Evolutionary conservation across 2,888 invertebrate species (phyloP).

Genomic region (Galerucella pusilla): DNA sequence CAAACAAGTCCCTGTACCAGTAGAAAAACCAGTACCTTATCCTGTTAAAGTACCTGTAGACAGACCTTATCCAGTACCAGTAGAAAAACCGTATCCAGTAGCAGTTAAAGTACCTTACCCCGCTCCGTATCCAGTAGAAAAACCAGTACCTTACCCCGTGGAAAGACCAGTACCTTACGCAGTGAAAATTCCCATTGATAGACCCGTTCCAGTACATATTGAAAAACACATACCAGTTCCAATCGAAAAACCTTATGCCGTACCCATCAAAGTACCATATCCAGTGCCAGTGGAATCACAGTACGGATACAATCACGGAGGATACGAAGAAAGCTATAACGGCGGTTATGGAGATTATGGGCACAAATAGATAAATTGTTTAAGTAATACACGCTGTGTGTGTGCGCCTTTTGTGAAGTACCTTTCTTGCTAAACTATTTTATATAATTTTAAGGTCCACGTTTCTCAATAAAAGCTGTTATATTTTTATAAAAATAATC

Average conservation of each 20-base stretch:
- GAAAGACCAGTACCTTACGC: conserved; percentile 70
- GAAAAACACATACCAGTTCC: conserved; percentile 76
- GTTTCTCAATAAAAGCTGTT: conserved; percentile 53
- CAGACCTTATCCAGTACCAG: conserved; percentile 70
- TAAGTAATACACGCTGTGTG: conserved; percentile 53
- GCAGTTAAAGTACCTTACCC: conserved; percentile 76
- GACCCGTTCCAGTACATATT: conserved; percentile 69
- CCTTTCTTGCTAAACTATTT: conserved; percentile 49
- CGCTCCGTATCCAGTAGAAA: conserved; percentile 78
- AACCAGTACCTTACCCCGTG: conserved; percentile 72
- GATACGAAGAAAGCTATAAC: conserved; percentile 52
- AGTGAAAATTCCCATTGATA: conserved; percentile 70
- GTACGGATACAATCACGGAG: conserved; percentile 44
- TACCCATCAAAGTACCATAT: conserved; percentile 75
- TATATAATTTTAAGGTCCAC: conserved; percentile 51
- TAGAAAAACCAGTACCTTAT: conserved; percentile 75
- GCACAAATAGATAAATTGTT: conserved; percentile 42
- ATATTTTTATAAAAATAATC: conserved; percentile 52
- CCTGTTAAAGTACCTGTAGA: conserved; percentile 72
- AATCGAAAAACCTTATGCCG: conserved; percentile 71
- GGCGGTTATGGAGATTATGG: conserved; percentile 47
- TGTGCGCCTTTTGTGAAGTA: conserved; percentile 50
- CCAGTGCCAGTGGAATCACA: conserved; percentile 52
- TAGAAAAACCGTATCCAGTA: conserved; percentile 73
- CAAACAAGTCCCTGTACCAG: conserved; percentile 76